Evolutionary conservation across 92 coral and sea anemone genomes (phyloP), one percentile per base, ranked within the genome.

Genomic region (Heteractis magnifica): DNA sequence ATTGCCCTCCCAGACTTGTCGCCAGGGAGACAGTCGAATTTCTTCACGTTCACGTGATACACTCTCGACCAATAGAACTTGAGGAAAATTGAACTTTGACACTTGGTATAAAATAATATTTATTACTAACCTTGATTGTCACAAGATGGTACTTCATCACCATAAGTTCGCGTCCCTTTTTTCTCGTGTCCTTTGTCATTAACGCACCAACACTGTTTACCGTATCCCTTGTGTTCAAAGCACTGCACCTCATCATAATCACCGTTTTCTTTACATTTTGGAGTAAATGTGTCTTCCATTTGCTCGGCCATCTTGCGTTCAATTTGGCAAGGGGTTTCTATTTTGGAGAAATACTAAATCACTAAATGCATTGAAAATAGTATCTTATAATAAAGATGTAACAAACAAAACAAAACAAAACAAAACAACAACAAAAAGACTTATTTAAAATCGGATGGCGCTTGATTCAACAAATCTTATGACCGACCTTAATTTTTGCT

Each of bases 131-230:
- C 84, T 81, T 70, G 78, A 14, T 34, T 76, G 65, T 68, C 84
- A 58, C 98, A 95, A 44, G 83, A 82, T 13, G 98, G 98, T 56
- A 51, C 79, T 10, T 87, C 75, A 44, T 92, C 98, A 19, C 92
- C 96, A 18, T 93, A 85, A 15, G 65, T 78, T 55, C 98, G 83
- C 15, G 95, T 89, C 68, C 95, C 98, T 75, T 81, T 77, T n/a
- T 86, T 81, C 86, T 93, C 98, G 50, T 91, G 94, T 9, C 98
- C 98, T 52, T 93, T 92, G 34, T 88, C 75, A 78, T 93, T 90
- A 10, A 93, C 98, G 51, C 98, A 93, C 98, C 98, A 93, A 72
- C 98, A 93, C 62, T 95, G 95, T 21, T 89, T 91, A 10, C 87
- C 85, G 59, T 87, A 91, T 11, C 94, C 97, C 62, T 86, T 81